phyloP scores from a whole-genome alignment of 23 tunicate species.

The Trididemnum clinides region DNA sequence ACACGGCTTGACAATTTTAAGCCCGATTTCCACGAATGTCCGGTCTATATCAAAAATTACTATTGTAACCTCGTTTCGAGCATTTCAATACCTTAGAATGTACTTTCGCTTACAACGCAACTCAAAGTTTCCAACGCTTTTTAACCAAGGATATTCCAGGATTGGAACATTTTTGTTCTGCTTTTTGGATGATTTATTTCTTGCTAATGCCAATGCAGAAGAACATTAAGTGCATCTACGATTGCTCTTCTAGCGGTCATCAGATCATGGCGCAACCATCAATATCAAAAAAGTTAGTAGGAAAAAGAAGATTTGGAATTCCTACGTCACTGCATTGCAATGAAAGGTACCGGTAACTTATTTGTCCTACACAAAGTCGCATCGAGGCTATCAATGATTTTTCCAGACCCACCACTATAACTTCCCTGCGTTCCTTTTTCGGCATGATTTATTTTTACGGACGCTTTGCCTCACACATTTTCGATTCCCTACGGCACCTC shows the following conservation, averaged over 20 bases:
- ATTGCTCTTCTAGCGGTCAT: not conserved
- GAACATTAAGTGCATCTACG: conserved; percentile 15
- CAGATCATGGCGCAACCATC: conserved; percentile 17
- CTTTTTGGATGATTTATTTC: too few species aligned
- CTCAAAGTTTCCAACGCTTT: conserved; percentile 10
- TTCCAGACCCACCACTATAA: not conserved
- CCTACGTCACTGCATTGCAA: not conserved
- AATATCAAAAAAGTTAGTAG: not conserved
- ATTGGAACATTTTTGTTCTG: conserved; percentile 31
- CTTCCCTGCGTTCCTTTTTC: not conserved
- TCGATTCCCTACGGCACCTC: not conserved
- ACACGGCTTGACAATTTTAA: conserved; percentile 10
- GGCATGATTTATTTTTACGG: conserved; percentile 2
- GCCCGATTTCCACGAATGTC: not conserved
- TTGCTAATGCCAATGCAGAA: not conserved
- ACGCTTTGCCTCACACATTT: not conserved
- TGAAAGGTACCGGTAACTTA: too few species aligned
- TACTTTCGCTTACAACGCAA: conserved; percentile 15
- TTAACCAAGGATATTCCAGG: not conserved
- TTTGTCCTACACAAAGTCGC: not conserved
- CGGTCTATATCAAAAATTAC: conserved; percentile 10
- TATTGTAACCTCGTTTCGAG: conserved; percentile 6
- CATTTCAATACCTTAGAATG: not conserved
- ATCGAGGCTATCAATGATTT: not conserved
- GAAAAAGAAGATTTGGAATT: not conserved